Base-by-base conservation (phyloP, 2,113 vertebrate species). In the Tauraco erythrolophus region DNA sequence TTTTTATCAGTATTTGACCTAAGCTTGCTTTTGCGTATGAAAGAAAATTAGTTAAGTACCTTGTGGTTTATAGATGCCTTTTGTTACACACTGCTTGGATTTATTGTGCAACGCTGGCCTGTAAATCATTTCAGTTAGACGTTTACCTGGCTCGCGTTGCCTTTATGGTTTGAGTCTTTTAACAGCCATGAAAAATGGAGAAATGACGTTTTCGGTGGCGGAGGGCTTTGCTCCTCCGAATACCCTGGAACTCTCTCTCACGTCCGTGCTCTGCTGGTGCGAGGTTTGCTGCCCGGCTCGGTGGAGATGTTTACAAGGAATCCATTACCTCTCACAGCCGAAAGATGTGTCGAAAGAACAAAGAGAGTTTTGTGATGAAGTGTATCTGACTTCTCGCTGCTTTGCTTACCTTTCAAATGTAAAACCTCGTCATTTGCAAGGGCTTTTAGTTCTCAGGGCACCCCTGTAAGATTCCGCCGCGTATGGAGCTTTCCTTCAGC, bases 361-460 rank as follows among this genome's bases (percentile, higher is more conserved):
- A 94, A 97, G 91, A 30, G 93, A 94, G 88, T 93, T 94, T 95
- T 89, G 80, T 94, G 78, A 74, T 87, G 95, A 88, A 96, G 94
- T 39, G 94, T 97, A 94, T 56, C 91, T 92, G 74, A 57, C 94
- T 97, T 95, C 91, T 95, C 7, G 10, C 87, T 94, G 75, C 89
- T 94, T 97, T 96, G 95, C 95, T 93, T 97, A 94, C 93, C 91
- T 94, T 96, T 97, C 84, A 96, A 96, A 94, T 95, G 90, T 92
- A 97, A 97, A 98, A 84, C 83, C 35, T 11, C 3, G 61, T 91
- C 51, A 96, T 97, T 95, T 92, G 88, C 96, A 94, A 97, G 58
- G 70, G 74, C 88, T 95, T 92, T 48, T 13, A 41, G 84, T 92
- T 94, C 94, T 97, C 87, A 89, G 71, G 88, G 89, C 92, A 92